Percentiles rank a stretch among this genome's conserved stretches.
Conservation (phyloP, 1,140 invertebrate species). For the Asbolus verrucosus region DNA sequence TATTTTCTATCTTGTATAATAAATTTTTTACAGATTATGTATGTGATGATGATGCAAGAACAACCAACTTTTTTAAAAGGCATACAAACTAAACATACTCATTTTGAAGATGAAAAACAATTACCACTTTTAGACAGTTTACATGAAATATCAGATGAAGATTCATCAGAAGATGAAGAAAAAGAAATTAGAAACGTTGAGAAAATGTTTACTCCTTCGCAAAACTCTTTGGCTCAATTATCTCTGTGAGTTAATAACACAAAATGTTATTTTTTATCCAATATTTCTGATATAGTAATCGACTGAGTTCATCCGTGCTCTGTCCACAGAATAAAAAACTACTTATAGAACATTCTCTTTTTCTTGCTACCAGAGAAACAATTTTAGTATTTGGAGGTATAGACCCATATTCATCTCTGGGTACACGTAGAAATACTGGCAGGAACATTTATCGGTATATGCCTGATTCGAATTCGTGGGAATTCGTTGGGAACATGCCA, state of each 20-base stretch:
- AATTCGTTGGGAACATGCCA: constrained; percentile 71
- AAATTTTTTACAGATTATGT: too few species aligned
- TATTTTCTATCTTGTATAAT: background rate
- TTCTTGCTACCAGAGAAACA: constrained; percentile 68
- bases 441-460: constrained; percentile 71
- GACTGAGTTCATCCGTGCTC: constrained; percentile 64
- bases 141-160: background rate
- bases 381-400: constrained; percentile 72
- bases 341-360: constrained; percentile 67
- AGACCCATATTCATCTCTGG: constrained; percentile 69
- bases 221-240: background rate
- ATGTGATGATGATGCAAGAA: too few species aligned
- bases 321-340: constrained; percentile 65
- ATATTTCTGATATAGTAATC: constrained; percentile 57
- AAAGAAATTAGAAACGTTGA: constrained; percentile 1
- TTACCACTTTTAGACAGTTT: too few species aligned
- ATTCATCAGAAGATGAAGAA: background rate
- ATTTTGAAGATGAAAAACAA: too few species aligned
- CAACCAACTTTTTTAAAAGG: too few species aligned
- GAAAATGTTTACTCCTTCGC: constrained; percentile 13
- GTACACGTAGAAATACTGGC: constrained; percentile 67
- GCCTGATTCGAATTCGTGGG: constrained; percentile 70
- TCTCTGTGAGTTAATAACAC: constrained; percentile 11
- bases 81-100: too few species aligned
- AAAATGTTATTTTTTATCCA: background rate